A percentile compares a stretch with the other conserved stretches of the same genome.
phyloP scores from a whole-genome alignment of 2,888 invertebrate species.

The Sipha maydis region DNA sequence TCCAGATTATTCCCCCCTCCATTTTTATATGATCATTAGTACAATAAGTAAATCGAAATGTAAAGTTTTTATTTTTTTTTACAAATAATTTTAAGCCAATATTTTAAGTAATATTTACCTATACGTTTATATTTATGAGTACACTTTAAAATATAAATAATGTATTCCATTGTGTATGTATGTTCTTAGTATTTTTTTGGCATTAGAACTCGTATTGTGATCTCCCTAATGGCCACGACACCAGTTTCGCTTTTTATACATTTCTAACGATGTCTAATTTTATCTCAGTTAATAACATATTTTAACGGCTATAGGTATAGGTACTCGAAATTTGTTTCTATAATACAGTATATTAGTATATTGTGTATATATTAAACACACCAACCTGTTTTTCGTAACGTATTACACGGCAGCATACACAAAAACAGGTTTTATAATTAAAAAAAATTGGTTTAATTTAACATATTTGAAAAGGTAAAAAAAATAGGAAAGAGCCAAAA shows the following conservation, averaged over 20 bases:
- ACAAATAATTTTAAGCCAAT: too few relatives aligned
- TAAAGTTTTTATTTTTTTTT: too few relatives aligned
- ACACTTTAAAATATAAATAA: neutral
- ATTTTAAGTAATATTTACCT: neutral
- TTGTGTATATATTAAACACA: neutral
- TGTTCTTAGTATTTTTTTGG: too few relatives aligned
- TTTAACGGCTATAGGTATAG: neutral
- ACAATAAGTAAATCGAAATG: neutral
- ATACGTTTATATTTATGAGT: neutral
- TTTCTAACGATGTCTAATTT: conserved; percentile 41
- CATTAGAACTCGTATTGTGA: conserved; percentile 18
- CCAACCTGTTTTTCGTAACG: conserved; percentile 30
- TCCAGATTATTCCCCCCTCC: neutral
- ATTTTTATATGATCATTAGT: too few relatives aligned
- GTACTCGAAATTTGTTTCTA: conserved; percentile 31
- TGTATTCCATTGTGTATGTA: neutral
- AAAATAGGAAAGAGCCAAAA: conserved; percentile 29
- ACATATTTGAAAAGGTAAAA: neutral
- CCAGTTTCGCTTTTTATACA: conserved; percentile 35
- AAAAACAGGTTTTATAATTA: conserved; percentile 54
- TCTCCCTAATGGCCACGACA: conserved; percentile 9
- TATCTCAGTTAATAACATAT: conserved; percentile 41
- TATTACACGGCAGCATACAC: neutral
- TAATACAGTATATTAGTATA: neutral
- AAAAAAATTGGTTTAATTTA: conserved; percentile 34